These are phyloP conservation scores for Aurelia aurita DNA, from an alignment of 30 jellyfish, hydroid and myxozoan species.

Conservation along the genomic window DNA sequence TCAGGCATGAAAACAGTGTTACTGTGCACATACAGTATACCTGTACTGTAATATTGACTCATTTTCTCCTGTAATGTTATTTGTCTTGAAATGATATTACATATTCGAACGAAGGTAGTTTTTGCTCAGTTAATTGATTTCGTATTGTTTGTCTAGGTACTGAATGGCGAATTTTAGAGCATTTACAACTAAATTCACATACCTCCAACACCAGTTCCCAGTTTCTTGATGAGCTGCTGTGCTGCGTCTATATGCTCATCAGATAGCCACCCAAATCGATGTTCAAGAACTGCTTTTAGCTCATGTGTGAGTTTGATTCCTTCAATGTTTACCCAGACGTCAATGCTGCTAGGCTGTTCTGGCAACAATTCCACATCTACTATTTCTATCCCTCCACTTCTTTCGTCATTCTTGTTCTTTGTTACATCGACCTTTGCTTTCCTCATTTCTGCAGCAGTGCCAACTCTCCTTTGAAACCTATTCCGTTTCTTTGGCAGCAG, in stretches of 20 bases:
- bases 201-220: conserved; percentile 16
- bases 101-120: too few relatives aligned
- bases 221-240: conserved; percentile 9
- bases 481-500: conserved; percentile 17
- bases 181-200: not conserved
- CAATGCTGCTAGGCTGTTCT: not conserved
- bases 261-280: conserved; percentile 35
- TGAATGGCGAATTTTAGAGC: too few relatives aligned
- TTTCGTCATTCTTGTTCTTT: not conserved
- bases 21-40: too few relatives aligned
- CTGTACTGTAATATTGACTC: too few relatives aligned
- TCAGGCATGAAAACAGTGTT: too few relatives aligned
- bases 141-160: too few relatives aligned
- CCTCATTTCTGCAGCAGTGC: conserved; percentile 29
- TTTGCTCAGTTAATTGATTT: too few relatives aligned
- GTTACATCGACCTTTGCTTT: conserved; percentile 8
- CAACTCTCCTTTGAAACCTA: conserved; percentile 42
- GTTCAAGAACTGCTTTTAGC: conserved; percentile 11
- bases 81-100: too few relatives aligned
- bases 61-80: too few relatives aligned
- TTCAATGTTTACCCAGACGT: conserved; percentile 40
- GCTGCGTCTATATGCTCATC: conserved; percentile 40
- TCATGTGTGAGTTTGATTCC: conserved; percentile 15
- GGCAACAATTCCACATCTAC: conserved; percentile 28
- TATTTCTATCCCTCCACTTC: not conserved